phyloP scores from a whole-genome alignment of 2,113 vertebrate species.

The Suricata suricatta region DNA sequence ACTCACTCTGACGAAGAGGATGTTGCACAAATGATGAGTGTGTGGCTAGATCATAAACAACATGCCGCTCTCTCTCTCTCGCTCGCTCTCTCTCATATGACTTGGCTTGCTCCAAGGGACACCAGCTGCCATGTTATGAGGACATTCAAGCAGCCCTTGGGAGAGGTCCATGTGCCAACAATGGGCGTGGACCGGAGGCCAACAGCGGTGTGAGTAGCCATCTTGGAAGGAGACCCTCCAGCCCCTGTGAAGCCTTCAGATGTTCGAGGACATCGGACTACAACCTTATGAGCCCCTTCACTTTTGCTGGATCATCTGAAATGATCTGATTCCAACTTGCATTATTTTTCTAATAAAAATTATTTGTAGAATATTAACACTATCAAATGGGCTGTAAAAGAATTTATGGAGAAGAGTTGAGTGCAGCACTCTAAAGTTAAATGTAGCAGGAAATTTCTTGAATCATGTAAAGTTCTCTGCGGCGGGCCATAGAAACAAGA shows the following conservation, averaged over 20 bases:
- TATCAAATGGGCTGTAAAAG: neutral
- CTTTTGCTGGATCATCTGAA: neutral
- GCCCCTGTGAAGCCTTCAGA: neutral
- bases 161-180: too few species aligned
- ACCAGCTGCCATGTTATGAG: neutral
- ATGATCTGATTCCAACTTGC: neutral
- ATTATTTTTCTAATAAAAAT: neutral
- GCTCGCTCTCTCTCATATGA: neutral
- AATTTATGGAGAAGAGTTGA: neutral
- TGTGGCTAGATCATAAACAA: neutral
- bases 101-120: neutral
- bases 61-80: neutral
- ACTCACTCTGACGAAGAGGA: neutral
- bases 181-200: too few species aligned
- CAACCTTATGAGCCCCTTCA: neutral
- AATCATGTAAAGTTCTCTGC: neutral
- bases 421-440: neutral
- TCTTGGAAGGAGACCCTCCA: neutral
- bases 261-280: neutral
- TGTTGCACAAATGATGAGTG: neutral
- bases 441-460: neutral
- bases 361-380: neutral
- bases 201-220: too few species aligned
- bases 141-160: neutral
- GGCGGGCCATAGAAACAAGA: neutral